Evolutionary conservation across 2,113 vertebrate genomes (phyloP), one percentile per base, ranked within the genome.

Genomic region (Syrmaticus mikado): DNA sequence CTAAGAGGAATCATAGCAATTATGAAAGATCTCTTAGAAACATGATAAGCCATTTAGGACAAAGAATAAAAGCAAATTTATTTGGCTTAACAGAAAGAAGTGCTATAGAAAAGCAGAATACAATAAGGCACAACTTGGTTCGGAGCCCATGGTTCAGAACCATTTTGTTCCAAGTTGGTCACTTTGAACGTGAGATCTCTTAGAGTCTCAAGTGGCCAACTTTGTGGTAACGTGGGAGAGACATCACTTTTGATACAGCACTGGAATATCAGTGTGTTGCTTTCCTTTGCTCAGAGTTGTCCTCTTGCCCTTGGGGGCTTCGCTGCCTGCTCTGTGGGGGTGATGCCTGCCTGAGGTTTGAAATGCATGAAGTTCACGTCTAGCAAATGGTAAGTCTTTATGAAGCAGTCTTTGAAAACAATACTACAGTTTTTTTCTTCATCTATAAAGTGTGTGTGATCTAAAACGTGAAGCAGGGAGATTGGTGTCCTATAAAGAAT

Each of bases 301-400:
- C 30, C 10, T 41, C 80, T 78, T 6, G 2, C 28, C 3, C 8
- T 28, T 3, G 36, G 11, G 20, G 14, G 2, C 13, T 58, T 77
- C 0, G 0, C 60, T n/a, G 41, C 58, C 68, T n/a, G 71, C 38
- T 34, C 32, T 16, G 14, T 3, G 32, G 55, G 45, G 45, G 64
- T 40, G 36, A n/a, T 38, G 12, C 25, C 43, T 32, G 0, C 0
- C 0, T n/a, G 61, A 55, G 13, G 7, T 30, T 74, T 60, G 73
- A 61, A 41, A 67, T 25, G 48, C 1, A 28, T 36, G 8, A 50
- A 64, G 61, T 65, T 57, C 11, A 18, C 64, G 52, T 30, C 61
- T 28, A n/a, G 57, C 22, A 52, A 41, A 77, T 77, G 25, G 7
- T 21, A 68, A 57, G 28, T 57, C 78, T 11, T 48, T 53, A 17